These are phyloP conservation scores for Dicrostonyx torquatus DNA, from an alignment of 2,797 vertebrate genomes.

Conservation along the genomic window DNA sequence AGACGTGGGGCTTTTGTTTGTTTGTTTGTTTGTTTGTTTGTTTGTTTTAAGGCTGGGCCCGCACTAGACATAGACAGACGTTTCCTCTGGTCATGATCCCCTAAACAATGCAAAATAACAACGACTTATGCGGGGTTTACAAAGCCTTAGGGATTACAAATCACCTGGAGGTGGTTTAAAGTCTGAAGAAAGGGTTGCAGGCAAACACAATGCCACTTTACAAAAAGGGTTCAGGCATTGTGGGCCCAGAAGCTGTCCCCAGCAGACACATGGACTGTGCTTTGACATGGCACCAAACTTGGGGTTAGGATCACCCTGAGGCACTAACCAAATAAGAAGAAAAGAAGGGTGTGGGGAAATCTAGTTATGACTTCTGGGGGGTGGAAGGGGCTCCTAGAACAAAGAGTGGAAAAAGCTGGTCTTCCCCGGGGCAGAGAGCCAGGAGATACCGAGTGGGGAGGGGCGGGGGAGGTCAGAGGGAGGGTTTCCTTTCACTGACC, in stretches of 20 bases:
- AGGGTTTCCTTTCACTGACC: not conserved
- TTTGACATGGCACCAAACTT: not conserved
- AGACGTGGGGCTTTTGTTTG: too few relatives aligned
- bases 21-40: too few relatives aligned
- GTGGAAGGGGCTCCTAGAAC: fast-evolving
- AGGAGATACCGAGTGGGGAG: fast-evolving
- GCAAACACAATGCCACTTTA: not conserved
- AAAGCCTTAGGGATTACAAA: not conserved
- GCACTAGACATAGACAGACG: not conserved
- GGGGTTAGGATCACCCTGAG: not conserved
- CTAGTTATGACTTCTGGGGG: not conserved
- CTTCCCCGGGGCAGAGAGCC: fast-evolving
- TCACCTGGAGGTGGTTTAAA: not conserved
- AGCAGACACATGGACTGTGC: fast-evolving
- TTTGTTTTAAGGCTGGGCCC: not conserved
- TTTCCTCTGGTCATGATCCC: not conserved
- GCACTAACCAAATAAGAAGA: not conserved
- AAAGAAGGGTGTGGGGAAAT: fast-evolving
- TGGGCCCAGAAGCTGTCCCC: not conserved
- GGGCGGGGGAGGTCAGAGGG: not conserved
- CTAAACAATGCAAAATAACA: not conserved
- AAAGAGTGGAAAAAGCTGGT: not conserved
- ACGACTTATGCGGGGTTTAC: not conserved
- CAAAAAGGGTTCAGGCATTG: not conserved
- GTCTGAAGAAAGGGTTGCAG: not conserved